Evolutionary conservation across 2,888 invertebrate species (phyloP), one percentile per base, ranked within the genome.

Genomic region (Scotopteryx bipunctaria): DNA sequence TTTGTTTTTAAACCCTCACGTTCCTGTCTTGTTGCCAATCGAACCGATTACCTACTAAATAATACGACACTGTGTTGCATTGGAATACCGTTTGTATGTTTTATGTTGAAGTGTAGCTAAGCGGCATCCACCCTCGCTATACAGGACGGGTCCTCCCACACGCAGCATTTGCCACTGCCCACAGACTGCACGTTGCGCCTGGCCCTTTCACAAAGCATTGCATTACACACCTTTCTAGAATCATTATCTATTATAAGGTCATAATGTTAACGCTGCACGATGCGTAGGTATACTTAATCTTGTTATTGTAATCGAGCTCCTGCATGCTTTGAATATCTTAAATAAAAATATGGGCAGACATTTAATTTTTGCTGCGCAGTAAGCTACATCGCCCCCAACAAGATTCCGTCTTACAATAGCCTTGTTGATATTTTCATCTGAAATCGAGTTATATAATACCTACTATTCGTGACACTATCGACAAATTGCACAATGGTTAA

Each of bases 131-230:
- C 66, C 61, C 61, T 64, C 55, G 46, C 49, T 45, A 31, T 44
- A 35, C 15, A 4, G 42, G 66, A 66, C 80, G 32, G 62, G 80
- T 79, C 63, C 80, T 59, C 80, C 80, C 78, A 81, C 80, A 69
- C 72, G 29, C 51, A 31, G 31, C 35, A 47, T 35, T 55, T 59
- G 48, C 63, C 51, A 36, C 66, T 41, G 50, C 61, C 58, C 60
- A 59, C 60, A 42, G n/a, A 38, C 42, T 37, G 49, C 53, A 42
- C 54, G 51, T 55, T 61, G 62, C 63, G 59, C 58, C 58, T 45
- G 35, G 44, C 53, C 65, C 63, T 50, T 56, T 56, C 61, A 67
- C 64, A 48, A 55, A 38, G 46, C 43, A 41, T 43, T 29, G 36
- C 6, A 35, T 35, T 17, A 43, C 16, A 40, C 19, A 40, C 48